These are phyloP conservation scores for Aphelocoma californica DNA, from an alignment of 2,797 vertebrate species.

Conservation along the genomic window DNA sequence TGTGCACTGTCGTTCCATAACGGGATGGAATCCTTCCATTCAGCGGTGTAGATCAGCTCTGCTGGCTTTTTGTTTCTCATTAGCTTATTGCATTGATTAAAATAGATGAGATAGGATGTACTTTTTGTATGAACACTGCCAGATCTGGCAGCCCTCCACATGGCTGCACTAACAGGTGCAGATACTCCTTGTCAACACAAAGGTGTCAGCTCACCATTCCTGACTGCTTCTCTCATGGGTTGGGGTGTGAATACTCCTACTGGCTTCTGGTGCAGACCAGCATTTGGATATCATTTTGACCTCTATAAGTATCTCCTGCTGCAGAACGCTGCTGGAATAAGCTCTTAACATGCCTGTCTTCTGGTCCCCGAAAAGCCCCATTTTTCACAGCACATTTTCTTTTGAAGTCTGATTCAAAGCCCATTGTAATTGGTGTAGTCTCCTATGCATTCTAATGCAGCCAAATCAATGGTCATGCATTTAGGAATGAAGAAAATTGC, in stretches of 20 bases:
- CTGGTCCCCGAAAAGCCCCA: not conserved
- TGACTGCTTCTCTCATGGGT: not conserved
- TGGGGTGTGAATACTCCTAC: not conserved
- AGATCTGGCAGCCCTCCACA: not conserved
- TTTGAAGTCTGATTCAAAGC: constrained; percentile 39
- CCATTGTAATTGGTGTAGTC: not conserved
- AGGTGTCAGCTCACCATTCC: not conserved
- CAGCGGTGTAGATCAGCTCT: not conserved
- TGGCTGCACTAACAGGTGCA: not conserved
- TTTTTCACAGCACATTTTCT: constrained; percentile 39
- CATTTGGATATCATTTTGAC: not conserved
- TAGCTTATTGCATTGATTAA: not conserved
- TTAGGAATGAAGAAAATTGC: not conserved
- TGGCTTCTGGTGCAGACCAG: not conserved
- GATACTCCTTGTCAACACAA: not conserved
- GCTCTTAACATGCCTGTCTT: not conserved
- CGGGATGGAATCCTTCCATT: not conserved
- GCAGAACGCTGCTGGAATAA: not conserved
- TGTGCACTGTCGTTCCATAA: not conserved
- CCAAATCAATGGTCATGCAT: constrained; percentile 1
- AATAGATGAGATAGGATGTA: not conserved
- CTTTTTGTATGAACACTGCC: not conserved
- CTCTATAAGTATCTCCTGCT: not conserved
- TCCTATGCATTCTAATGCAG: constrained; percentile 45
- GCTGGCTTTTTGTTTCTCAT: not conserved